Evolutionary conservation across 2,888 invertebrate genomes (phyloP).

Genomic region (Metellina segmentata): DNA sequence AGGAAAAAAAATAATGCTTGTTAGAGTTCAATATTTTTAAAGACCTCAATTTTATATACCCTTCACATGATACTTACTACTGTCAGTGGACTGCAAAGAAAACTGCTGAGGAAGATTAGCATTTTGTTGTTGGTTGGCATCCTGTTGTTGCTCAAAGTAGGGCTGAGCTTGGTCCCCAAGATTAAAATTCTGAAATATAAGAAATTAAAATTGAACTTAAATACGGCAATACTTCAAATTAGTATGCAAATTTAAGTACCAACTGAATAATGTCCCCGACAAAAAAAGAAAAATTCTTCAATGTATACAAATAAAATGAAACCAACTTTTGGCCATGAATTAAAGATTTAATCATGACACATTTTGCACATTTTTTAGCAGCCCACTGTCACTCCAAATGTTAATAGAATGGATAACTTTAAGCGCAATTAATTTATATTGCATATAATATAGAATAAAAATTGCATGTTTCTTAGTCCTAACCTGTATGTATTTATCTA

Average conservation of each 20-base stretch:
- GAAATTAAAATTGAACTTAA: not conserved
- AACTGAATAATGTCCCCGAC: no score
- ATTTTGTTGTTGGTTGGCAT: constrained; percentile 24
- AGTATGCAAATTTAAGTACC: no score
- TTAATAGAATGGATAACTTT: no score
- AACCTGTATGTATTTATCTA: no score
- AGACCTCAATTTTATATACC: not conserved
- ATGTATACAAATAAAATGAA: no score
- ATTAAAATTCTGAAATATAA: constrained; percentile 19
- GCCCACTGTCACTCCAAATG: no score
- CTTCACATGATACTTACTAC: constrained; percentile 35
- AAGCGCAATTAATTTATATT: no score
- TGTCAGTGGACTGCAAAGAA: constrained; percentile 1
- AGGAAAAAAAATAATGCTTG: not conserved
- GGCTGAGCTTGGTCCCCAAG: constrained; percentile 24
- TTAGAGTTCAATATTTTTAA: not conserved
- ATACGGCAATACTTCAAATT: not conserved
- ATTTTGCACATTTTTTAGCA: no score
- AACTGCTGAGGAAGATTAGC: constrained; percentile 18
- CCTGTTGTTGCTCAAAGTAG: constrained; percentile 34
- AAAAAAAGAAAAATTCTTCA: not conserved
- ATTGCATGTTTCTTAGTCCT: no score
- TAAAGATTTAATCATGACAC: no score
- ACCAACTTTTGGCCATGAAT: no score
- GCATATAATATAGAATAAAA: no score